These are phyloP conservation scores for Kuschelorhynchus macadamiae DNA, from an alignment of 2,888 invertebrate species.

Conservation along the genomic window DNA sequence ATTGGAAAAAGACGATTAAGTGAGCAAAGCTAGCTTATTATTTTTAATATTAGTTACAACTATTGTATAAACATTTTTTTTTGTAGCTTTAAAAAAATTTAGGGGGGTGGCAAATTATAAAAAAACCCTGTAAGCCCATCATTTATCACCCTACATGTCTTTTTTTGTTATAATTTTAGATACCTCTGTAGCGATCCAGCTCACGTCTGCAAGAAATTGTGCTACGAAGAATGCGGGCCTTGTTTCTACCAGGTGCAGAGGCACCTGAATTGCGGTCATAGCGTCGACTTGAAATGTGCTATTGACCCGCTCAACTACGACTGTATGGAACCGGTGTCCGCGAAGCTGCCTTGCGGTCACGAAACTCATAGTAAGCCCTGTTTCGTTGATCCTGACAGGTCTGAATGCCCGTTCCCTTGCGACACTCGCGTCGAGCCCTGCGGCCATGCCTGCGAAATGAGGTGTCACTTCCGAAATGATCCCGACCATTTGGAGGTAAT, in stretches of 20 bases:
- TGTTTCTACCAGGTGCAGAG: constrained; percentile 67
- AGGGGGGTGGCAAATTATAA: no score
- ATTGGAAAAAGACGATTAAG: no score
- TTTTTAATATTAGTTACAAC: no score
- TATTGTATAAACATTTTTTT: no score
- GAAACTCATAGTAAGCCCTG: constrained; percentile 70
- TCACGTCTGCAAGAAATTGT: constrained; percentile 70
- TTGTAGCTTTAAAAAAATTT: no score
- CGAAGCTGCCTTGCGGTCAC: constrained; percentile 63
- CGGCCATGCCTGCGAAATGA: constrained; percentile 74
- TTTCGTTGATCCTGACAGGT: constrained; percentile 57
- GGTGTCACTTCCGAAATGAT: constrained; percentile 74
- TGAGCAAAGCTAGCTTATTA: no score
- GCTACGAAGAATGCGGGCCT: constrained; percentile 68
- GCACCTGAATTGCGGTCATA: constrained; percentile 71
- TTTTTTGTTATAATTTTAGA: no score
- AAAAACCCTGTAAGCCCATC: no score
- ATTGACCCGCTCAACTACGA: constrained; percentile 65
- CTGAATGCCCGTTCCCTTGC: constrained; percentile 63
- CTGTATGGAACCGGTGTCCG: constrained; percentile 57
- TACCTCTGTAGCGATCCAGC: no score
- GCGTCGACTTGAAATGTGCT: constrained; percentile 68
- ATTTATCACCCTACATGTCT: no score
- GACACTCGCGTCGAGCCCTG: constrained; percentile 71
- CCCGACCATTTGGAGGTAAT: constrained; percentile 74